Evolutionary conservation across 2,888 invertebrate species (phyloP).

Genomic region (Muschampia plurimacula): DNA sequence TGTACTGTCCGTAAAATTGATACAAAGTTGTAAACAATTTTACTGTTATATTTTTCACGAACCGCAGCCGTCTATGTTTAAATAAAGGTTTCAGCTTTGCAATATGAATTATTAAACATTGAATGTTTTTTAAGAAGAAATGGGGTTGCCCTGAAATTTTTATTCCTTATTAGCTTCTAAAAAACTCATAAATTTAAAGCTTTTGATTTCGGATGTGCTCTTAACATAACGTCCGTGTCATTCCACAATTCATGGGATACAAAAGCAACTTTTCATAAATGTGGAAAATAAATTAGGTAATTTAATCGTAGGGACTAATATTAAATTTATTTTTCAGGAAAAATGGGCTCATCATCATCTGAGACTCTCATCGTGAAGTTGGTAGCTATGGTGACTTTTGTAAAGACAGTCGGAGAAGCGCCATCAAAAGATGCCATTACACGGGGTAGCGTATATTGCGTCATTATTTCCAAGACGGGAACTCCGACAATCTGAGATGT

Average conservation of each 20-base stretch:
- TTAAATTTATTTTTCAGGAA: slow-evolving; percentile 51
- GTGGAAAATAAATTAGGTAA: slow-evolving; percentile 29
- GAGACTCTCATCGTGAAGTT: slow-evolving; percentile 65
- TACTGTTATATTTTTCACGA: slow-evolving; percentile 43
- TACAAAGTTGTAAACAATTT: slow-evolving; percentile 54
- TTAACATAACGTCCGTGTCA: neutral
- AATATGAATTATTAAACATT: neutral
- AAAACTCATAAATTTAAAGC: neutral
- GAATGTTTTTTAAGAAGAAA: neutral
- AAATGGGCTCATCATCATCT: slow-evolving; percentile 62
- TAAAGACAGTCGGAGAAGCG: slow-evolving; percentile 65
- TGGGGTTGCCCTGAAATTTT: neutral
- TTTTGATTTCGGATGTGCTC: neutral
- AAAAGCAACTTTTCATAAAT: slow-evolving; percentile 21
- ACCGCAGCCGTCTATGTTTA: slow-evolving; percentile 27
- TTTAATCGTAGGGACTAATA: slow-evolving; percentile 49
- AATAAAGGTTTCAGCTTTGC: slow-evolving; percentile 1
- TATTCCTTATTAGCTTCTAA: neutral
- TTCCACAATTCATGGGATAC: slow-evolving; percentile 1
- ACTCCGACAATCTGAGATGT: slow-evolving; percentile 78
- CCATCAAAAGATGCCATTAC: slow-evolving; percentile 77
- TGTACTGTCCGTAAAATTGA: slow-evolving; percentile 64
- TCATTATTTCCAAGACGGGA: slow-evolving; percentile 72
- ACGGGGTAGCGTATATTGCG: slow-evolving; percentile 70
- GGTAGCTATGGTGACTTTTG: slow-evolving; percentile 74